Evolutionary conservation across 2,797 vertebrate species (phyloP).

Genomic region (Gastrophryne carolinensis): DNA sequence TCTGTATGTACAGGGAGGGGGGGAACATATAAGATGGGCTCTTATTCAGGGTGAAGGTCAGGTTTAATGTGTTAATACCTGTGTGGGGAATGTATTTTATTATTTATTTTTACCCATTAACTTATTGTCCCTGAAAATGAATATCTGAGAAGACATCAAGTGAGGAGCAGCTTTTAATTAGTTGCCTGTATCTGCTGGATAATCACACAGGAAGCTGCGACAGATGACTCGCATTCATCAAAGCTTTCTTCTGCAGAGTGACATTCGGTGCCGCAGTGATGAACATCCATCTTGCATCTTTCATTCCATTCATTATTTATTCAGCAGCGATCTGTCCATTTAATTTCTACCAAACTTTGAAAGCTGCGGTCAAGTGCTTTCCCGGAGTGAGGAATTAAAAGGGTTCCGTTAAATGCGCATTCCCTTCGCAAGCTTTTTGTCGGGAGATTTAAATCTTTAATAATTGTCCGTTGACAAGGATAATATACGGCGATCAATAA

Average conservation of each 20-base stretch:
- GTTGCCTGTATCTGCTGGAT: not conserved
- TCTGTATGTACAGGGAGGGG: no score
- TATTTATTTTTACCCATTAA: not conserved
- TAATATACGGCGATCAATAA: conserved; percentile 14
- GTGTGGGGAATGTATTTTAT: no score
- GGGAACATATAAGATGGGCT: no score
- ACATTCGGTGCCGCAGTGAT: not conserved
- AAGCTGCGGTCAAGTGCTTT: not conserved
- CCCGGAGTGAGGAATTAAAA: conserved; percentile 13
- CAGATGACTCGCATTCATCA: not conserved
- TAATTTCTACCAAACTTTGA: not conserved
- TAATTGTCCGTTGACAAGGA: conserved; percentile 1
- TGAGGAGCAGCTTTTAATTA: not conserved
- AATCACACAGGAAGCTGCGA: not conserved
- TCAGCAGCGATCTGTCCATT: not conserved
- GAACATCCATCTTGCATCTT: not conserved
- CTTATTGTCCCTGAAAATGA: not conserved
- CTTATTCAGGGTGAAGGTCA: no score
- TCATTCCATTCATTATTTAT: not conserved
- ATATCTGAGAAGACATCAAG: not conserved
- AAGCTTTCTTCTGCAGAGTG: not conserved
- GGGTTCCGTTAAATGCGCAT: conserved; percentile 1
- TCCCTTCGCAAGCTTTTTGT: not conserved
- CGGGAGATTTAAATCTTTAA: not conserved
- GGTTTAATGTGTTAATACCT: no score